Evolutionary conservation across 1,140 invertebrate species (phyloP).

Genomic region (Branchinecta lynchi): DNA sequence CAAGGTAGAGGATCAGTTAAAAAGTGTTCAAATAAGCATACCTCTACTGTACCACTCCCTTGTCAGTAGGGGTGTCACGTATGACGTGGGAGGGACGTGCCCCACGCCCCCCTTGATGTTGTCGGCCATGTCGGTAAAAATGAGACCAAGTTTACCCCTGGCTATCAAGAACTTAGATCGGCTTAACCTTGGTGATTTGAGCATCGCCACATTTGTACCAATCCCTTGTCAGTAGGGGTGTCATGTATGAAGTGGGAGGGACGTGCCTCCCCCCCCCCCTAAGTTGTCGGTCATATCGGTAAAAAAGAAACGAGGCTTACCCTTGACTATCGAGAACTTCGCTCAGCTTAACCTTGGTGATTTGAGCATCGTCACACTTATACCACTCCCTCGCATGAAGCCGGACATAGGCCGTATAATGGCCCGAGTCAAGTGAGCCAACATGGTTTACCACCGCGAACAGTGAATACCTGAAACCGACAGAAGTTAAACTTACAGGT

Average conservation of each 20-base stretch:
- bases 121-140: too few relatives aligned
- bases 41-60: too few relatives aligned
- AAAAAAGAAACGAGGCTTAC: slow-evolving; percentile 38
- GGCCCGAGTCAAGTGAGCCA: slow-evolving; percentile 78
- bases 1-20: too few relatives aligned
- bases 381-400: slow-evolving; percentile 87
- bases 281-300: background rate
- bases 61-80: too few relatives aligned
- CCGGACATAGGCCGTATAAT: slow-evolving; percentile 86
- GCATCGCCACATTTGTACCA: slow-evolving; percentile 46
- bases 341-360: slow-evolving; percentile 64
- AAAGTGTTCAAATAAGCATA: too few relatives aligned
- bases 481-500: too few relatives aligned
- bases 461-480: slow-evolving; percentile 54
- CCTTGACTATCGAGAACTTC: slow-evolving; percentile 91
- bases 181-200: slow-evolving; percentile 66
- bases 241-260: background rate
- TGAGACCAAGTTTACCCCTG: too few relatives aligned
- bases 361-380: slow-evolving; percentile 90
- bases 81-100: too few relatives aligned
- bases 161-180: slow-evolving; percentile 78
- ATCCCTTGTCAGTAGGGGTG: background rate
- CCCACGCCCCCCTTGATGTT: too few relatives aligned
- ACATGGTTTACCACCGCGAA: slow-evolving; percentile 94
- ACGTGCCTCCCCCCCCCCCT: background rate